Evolutionary conservation across 2,888 invertebrate genomes (phyloP).

Genomic region (Sericinus montela): DNA sequence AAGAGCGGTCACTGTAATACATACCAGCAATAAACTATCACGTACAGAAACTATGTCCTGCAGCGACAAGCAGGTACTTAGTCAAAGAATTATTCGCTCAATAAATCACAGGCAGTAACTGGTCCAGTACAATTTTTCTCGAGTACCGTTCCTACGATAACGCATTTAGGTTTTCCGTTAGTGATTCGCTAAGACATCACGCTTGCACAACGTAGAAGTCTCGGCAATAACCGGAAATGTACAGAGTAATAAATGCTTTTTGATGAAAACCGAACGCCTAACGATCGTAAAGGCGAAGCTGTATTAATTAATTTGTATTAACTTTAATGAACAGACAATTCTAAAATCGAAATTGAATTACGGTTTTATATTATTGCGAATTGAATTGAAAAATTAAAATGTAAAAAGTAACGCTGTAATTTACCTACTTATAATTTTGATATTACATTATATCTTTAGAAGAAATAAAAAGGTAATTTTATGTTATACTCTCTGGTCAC

Average conservation of each 20-base stretch:
- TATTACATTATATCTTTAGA: too few relatives aligned
- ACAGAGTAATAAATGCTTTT: constrained; percentile 2
- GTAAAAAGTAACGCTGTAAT: too few relatives aligned
- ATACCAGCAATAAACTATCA: background rate
- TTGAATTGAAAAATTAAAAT: background rate
- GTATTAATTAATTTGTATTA: background rate
- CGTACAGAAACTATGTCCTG: constrained; percentile 13
- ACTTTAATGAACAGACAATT: background rate
- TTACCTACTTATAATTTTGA: too few relatives aligned
- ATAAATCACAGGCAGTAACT: constrained; percentile 21
- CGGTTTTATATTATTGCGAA: background rate
- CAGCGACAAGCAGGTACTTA: constrained; percentile 22
- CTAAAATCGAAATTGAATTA: background rate
- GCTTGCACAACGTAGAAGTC: background rate
- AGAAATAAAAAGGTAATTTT: too few relatives aligned
- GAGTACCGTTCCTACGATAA: constrained; percentile 15
- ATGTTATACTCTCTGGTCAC: too few relatives aligned
- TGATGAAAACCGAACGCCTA: background rate
- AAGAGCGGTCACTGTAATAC: too few relatives aligned
- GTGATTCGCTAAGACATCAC: constrained; percentile 3
- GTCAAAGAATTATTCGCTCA: constrained; percentile 21
- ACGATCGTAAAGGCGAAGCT: background rate
- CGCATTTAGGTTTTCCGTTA: constrained; percentile 19
- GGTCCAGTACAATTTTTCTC: constrained; percentile 19
- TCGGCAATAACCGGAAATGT: background rate